phyloP scores from a whole-genome alignment of 2,113 vertebrate genomes.

The Sphaerodactylus townsendi region DNA sequence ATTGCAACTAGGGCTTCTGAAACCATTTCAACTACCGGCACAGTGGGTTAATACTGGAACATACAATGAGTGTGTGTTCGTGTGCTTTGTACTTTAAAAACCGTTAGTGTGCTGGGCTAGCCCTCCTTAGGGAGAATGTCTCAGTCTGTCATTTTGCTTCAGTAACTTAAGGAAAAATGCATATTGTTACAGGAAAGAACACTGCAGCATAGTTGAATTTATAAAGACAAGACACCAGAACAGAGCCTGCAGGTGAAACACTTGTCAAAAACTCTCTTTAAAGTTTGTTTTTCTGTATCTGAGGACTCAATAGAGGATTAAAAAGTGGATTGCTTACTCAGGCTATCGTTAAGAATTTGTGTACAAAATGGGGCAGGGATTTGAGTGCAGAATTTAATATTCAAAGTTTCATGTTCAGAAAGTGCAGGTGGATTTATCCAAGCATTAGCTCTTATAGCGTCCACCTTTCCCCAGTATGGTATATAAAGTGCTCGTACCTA shows the following conservation, averaged over 20 bases:
- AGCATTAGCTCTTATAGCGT: neutral
- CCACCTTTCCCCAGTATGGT: neutral
- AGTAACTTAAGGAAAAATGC: neutral
- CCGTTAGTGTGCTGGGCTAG: neutral
- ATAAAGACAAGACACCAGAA: neutral
- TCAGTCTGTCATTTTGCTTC: neutral
- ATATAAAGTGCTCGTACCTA: neutral
- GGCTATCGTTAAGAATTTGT: neutral
- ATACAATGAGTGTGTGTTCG: neutral
- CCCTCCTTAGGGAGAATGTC: neutral
- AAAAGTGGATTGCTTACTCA: neutral
- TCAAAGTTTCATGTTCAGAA: neutral
- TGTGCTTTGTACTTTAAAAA: neutral
- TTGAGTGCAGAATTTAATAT: neutral
- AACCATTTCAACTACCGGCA: neutral
- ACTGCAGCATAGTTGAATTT: neutral
- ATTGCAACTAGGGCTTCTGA: neutral
- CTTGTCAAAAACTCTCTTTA: neutral
- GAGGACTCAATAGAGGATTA: neutral
- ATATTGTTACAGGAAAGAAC: neutral
- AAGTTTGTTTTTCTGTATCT: neutral
- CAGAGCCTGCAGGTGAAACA: neutral
- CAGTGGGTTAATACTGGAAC: neutral
- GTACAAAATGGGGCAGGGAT: neutral
- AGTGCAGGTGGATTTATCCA: neutral